Conservation (phyloP, 2,113 vertebrate species). For the Hippocampus mohnikei region DNA sequence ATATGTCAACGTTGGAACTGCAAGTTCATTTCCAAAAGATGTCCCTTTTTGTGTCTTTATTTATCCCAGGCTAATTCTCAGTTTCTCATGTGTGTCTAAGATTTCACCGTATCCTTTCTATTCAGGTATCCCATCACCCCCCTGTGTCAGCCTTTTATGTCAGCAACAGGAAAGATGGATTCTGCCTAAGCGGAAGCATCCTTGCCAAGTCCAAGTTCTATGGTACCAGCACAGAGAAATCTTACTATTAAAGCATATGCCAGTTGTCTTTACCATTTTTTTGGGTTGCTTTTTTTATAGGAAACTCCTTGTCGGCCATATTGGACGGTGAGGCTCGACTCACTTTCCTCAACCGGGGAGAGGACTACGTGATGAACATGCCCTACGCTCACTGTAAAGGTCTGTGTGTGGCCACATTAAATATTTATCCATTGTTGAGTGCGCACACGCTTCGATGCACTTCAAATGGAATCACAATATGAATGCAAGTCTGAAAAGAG, state of each 20-base stretch:
- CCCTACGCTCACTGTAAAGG: conserved; percentile 99
- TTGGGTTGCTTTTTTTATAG: conserved; percentile 61
- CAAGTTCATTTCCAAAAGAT: background rate
- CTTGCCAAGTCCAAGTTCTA: conserved; percentile 99
- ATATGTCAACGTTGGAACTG: background rate
- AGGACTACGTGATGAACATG: conserved; percentile 98
- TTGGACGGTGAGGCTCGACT: conserved; percentile 92
- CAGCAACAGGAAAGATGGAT: conserved; percentile 97
- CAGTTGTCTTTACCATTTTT: background rate
- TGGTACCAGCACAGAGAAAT: conserved; percentile 66
- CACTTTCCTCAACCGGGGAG: conserved; percentile 91
- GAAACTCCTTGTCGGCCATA: conserved; percentile 96
- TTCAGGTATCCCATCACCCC: conserved; percentile 95
- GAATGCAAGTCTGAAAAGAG: too few species aligned
- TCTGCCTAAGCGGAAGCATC: conserved; percentile 97
- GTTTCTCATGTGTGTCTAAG: background rate
- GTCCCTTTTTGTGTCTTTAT: too few species aligned
- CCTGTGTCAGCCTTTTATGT: conserved; percentile 97
- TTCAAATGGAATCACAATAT: background rate
- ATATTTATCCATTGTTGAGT: background rate
- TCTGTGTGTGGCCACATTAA: conserved; percentile 45
- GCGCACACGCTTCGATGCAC: background rate
- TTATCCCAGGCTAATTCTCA: too few species aligned
- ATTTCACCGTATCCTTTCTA: background rate
- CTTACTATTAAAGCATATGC: background rate